Conservation (phyloP, 2,113 vertebrate genomes). For the Calypte anna region DNA sequence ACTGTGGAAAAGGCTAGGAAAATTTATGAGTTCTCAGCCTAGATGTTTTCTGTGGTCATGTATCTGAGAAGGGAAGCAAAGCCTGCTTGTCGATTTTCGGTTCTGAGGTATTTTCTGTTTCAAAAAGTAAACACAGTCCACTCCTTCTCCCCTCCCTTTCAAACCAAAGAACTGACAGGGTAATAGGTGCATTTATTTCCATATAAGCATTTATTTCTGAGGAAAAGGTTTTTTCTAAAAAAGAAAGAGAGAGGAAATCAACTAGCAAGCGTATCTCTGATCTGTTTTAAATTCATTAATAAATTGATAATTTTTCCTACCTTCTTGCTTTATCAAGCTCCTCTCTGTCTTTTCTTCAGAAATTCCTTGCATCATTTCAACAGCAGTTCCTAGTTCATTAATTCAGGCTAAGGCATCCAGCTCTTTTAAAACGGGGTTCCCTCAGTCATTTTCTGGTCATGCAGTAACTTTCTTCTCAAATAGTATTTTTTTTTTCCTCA, state of each 20-base stretch:
- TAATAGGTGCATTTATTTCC: neutral
- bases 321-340: slow-evolving; percentile 13
- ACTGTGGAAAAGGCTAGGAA: neutral
- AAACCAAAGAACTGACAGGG: neutral
- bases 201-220: neutral
- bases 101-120: neutral
- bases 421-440: neutral
- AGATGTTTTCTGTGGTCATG: neutral
- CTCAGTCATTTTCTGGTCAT: slow-evolving; percentile 35
- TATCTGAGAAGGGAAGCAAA: neutral
- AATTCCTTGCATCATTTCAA: slow-evolving; percentile 60
- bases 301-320: slow-evolving; percentile 12
- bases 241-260: neutral
- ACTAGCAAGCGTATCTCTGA: neutral
- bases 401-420: slow-evolving; percentile 23
- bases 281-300: neutral
- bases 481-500: neutral
- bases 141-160: neutral
- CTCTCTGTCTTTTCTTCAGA: neutral
- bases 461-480: slow-evolving; percentile 27
- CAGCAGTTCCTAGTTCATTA: slow-evolving; percentile 32
- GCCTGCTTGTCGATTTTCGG: neutral
- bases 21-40: neutral
- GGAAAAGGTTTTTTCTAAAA: neutral
- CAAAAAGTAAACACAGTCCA: neutral